Conservation (phyloP, 2,797 vertebrate genomes). For the Tarsius wallacei region DNA sequence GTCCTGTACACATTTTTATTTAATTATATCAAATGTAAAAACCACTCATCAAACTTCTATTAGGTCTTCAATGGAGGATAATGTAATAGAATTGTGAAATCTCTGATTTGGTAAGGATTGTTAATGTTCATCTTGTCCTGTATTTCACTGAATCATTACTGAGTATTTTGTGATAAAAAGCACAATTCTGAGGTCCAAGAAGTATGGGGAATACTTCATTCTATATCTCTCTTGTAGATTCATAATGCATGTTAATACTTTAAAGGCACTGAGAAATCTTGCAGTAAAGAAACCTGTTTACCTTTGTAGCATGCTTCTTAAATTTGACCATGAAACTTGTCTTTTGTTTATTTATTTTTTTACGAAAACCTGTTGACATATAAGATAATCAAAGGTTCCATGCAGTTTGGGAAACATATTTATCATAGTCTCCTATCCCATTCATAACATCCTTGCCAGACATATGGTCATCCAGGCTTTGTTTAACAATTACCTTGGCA, state of each 20-base stretch:
- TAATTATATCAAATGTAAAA: slow-evolving; percentile 66
- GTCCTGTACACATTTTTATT: background rate
- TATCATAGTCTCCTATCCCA: background rate
- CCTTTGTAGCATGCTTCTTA: slow-evolving; percentile 54
- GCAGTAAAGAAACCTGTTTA: slow-evolving; percentile 40
- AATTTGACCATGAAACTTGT: slow-evolving; percentile 66
- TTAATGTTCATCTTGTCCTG: slow-evolving; percentile 31
- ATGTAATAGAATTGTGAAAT: slow-evolving; percentile 56
- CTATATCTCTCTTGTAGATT: background rate
- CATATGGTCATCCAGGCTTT: slow-evolving; percentile 27
- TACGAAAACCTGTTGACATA: slow-evolving; percentile 47
- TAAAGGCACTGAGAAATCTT: slow-evolving; percentile 46
- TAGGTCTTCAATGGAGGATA: slow-evolving; percentile 46
- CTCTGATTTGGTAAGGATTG: slow-evolving; percentile 59
- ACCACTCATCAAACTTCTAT: slow-evolving; percentile 57
- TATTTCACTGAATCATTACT: slow-evolving; percentile 49
- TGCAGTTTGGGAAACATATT: slow-evolving; percentile 47
- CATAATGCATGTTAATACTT: background rate
- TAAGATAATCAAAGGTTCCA: slow-evolving; percentile 47
- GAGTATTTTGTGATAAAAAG: slow-evolving; percentile 5
- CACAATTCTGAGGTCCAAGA: background rate
- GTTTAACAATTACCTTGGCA: slow-evolving; percentile 50
- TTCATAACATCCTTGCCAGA: slow-evolving; percentile 47
- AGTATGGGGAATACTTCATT: background rate
- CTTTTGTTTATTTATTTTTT: background rate